phyloP scores from a whole-genome alignment of 1,140 invertebrate species.

The Drosophila mauritiana region DNA sequence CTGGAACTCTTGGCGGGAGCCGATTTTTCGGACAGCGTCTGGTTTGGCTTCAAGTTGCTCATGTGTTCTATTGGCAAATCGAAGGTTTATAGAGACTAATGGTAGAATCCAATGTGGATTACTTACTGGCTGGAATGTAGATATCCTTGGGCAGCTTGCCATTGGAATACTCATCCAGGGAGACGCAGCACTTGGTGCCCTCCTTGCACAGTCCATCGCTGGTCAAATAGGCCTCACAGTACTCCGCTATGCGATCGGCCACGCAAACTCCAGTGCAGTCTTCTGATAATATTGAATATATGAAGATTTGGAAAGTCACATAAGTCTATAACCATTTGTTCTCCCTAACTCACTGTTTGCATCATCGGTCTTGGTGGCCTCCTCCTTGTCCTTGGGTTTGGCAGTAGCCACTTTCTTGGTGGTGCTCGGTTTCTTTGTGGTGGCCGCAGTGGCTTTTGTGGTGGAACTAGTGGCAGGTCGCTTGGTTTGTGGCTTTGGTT shows the following conservation, averaged over 20 bases:
- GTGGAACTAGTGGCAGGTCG: slow-evolving; percentile 83
- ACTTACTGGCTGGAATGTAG: slow-evolving; percentile 87
- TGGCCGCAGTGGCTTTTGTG: slow-evolving; percentile 70
- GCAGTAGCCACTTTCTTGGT: slow-evolving; percentile 63
- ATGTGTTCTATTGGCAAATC: slow-evolving; percentile 60
- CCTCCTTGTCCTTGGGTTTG: slow-evolving; percentile 65
- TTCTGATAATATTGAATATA: slow-evolving; percentile 24
- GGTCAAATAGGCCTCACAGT: slow-evolving; percentile 93
- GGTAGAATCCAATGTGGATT: background rate
- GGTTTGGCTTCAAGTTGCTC: slow-evolving; percentile 68
- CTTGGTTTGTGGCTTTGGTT: slow-evolving; percentile 75
- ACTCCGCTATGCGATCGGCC: slow-evolving; percentile 90
- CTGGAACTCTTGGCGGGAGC: slow-evolving; percentile 49
- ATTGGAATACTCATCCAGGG: slow-evolving; percentile 88
- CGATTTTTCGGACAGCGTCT: slow-evolving; percentile 51
- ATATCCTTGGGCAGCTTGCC: slow-evolving; percentile 89
- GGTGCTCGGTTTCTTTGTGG: slow-evolving; percentile 68
- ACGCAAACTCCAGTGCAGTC: slow-evolving; percentile 93
- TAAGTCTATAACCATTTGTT: too few species aligned
- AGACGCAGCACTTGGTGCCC: slow-evolving; percentile 90
- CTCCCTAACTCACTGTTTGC: slow-evolving; percentile 54
- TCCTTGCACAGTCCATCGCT: slow-evolving; percentile 89
- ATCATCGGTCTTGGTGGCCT: slow-evolving; percentile 57
- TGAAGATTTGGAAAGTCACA: too few species aligned
- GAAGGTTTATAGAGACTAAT: background rate